Evolutionary conservation across 2,888 invertebrate species (phyloP).

Genomic region (Mythimna lalbum): DNA sequence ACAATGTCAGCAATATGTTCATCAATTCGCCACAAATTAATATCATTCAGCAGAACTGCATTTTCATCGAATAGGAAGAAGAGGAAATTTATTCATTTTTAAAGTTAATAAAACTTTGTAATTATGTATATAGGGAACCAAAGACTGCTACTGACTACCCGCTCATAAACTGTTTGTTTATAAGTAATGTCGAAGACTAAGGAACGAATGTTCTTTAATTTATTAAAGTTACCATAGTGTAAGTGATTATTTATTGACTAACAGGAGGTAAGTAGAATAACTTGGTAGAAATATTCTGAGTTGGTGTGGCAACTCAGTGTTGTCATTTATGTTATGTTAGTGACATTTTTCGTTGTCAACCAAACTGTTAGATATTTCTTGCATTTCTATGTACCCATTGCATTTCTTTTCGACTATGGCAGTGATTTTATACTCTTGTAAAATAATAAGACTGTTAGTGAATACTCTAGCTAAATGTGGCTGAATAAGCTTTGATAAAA

Average conservation of each 20-base stretch:
- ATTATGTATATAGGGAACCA: conserved; percentile 85
- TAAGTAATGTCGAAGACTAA: conserved; percentile 76
- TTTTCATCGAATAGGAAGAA: conserved; percentile 85
- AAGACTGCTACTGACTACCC: conserved; percentile 86
- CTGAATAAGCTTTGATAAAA: conserved; percentile 77
- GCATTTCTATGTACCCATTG: conserved; percentile 84
- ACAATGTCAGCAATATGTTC: conserved; percentile 74
- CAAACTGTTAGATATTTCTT: conserved; percentile 61
- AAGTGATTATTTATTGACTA: conserved; percentile 89
- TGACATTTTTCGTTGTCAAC: conserved; percentile 67
- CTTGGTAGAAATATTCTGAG: conserved; percentile 70
- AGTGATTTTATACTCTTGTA: conserved; percentile 88
- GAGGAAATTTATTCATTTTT: conserved; percentile 74
- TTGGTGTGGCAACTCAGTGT: conserved; percentile 58
- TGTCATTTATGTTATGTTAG: conserved; percentile 62
- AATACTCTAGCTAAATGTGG: conserved; percentile 88
- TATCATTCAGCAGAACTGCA: conserved; percentile 83
- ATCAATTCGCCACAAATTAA: conserved; percentile 82
- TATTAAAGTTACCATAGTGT: conserved; percentile 89
- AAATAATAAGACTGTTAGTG: conserved; percentile 90
- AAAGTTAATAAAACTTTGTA: conserved; percentile 69
- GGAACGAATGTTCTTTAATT: conserved; percentile 80
- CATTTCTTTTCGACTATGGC: conserved; percentile 83
- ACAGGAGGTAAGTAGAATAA: conserved; percentile 78
- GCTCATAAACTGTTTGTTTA: conserved; percentile 67